These are phyloP conservation scores for Struthidea cinerea DNA, from an alignment of 2,113 vertebrate genomes.

Conservation along the genomic window DNA sequence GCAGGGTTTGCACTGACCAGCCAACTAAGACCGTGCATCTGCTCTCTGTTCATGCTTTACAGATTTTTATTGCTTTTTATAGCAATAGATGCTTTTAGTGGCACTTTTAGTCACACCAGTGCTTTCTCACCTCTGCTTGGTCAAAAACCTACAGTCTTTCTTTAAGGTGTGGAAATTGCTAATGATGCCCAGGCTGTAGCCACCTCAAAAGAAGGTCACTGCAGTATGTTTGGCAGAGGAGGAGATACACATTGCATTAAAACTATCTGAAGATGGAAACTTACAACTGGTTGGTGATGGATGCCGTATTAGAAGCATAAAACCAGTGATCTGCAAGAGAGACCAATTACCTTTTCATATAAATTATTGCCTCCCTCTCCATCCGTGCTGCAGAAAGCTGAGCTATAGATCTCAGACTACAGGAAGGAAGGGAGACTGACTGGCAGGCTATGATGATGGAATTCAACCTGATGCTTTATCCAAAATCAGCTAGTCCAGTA, in stretches of 20 bases:
- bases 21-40: background rate
- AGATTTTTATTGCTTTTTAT: background rate
- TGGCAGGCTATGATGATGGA: background rate
- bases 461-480: background rate
- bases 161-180: background rate
- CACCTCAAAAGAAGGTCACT: background rate
- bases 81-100: background rate
- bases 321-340: slow-evolving; percentile 37
- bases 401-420: background rate
- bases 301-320: background rate
- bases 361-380: background rate
- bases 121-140: background rate
- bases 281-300: background rate
- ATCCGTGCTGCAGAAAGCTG: background rate
- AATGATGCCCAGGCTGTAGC: background rate
- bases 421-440: background rate
- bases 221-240: background rate
- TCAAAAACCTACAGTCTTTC: background rate
- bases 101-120: background rate
- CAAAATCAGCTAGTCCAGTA: background rate
- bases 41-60: background rate
- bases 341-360: background rate
- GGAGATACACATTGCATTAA: background rate
- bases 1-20: background rate
- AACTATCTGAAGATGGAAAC: background rate